Conservation (phyloP, 2,797 vertebrate species). For the Microctenopoma stevenorrisi region DNA sequence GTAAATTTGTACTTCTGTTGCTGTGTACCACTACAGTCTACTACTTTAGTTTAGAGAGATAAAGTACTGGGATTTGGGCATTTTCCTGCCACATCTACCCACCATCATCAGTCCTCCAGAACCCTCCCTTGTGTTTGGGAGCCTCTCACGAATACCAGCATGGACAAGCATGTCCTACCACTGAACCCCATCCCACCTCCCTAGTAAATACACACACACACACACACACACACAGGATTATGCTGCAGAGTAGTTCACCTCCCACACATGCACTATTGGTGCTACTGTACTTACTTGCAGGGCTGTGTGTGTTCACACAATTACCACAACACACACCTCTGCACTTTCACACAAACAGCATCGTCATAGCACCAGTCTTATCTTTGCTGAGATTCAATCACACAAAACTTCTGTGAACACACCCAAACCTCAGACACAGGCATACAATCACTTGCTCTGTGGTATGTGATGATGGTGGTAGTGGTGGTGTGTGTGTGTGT, state of each 20-base stretch:
- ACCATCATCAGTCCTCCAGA: constrained; percentile 29
- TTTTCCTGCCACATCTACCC: constrained; percentile 36
- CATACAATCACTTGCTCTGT: constrained; percentile 40
- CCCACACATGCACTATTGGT: constrained; percentile 35
- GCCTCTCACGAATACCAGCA: constrained; percentile 88
- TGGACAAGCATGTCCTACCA: constrained; percentile 77
- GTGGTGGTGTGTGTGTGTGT: constrained; percentile 25
- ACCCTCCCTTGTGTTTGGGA: constrained; percentile 67
- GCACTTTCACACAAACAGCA: constrained; percentile 35
- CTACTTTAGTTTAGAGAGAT: constrained; percentile 31
- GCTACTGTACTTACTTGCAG: not conserved
- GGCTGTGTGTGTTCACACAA: constrained; percentile 1
- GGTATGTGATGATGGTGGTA: constrained; percentile 36
- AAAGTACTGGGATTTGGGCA: constrained; percentile 45
- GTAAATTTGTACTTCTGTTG: constrained; percentile 4
- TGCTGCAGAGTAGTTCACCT: constrained; percentile 58
- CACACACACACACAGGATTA: constrained; percentile 59
- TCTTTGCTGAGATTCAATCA: constrained; percentile 53
- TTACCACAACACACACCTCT: constrained; percentile 12
- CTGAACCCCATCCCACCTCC: constrained; percentile 81
- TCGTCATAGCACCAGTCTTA: constrained; percentile 38
- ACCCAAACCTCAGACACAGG: constrained; percentile 37
- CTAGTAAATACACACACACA: constrained; percentile 49
- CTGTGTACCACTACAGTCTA: not conserved
- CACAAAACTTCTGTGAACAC: constrained; percentile 43